These are phyloP conservation scores for Malurus leucopterus DNA, from an alignment of 2,797 vertebrate species.

Conservation along the genomic window DNA sequence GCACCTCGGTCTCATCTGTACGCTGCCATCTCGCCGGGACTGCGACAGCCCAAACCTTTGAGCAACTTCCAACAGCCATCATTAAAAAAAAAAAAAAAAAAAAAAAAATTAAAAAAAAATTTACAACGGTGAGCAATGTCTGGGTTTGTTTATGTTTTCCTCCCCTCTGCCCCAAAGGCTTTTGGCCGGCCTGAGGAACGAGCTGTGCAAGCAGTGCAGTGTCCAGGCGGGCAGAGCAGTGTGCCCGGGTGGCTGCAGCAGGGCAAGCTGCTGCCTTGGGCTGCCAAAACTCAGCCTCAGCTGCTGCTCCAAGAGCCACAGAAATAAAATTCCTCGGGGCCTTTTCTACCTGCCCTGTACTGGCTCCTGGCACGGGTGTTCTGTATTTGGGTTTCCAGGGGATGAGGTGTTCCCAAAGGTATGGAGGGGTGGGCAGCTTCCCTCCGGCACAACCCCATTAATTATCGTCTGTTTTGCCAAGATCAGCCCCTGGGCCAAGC, in stretches of 20 bases:
- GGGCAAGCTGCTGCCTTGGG: background rate
- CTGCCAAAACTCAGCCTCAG: background rate
- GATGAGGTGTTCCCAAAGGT: background rate
- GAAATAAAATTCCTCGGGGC: rapidly evolving
- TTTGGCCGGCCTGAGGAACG: background rate
- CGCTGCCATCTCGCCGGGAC: constrained; percentile 28
- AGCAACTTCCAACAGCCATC: constrained; percentile 54
- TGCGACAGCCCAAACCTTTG: constrained; percentile 28
- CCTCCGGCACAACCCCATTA: background rate
- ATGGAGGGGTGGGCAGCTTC: background rate
- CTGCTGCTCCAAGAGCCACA: background rate
- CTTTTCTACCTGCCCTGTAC: background rate
- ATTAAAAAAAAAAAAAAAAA: background rate
- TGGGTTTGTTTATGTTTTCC: background rate
- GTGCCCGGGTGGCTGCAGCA: rapidly evolving
- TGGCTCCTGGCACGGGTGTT: background rate
- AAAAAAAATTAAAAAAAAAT: background rate
- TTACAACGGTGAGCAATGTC: background rate
- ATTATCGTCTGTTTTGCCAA: rapidly evolving
- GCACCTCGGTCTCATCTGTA: constrained; percentile 9
- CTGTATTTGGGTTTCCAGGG: rapidly evolving
- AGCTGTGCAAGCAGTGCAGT: rapidly evolving
- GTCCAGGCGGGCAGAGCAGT: rapidly evolving
- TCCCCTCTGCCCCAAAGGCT: background rate
- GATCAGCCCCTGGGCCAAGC: background rate